These are phyloP conservation scores for Sympetrum striolatum DNA, from an alignment of 2,888 invertebrate species.

Conservation along the genomic window DNA sequence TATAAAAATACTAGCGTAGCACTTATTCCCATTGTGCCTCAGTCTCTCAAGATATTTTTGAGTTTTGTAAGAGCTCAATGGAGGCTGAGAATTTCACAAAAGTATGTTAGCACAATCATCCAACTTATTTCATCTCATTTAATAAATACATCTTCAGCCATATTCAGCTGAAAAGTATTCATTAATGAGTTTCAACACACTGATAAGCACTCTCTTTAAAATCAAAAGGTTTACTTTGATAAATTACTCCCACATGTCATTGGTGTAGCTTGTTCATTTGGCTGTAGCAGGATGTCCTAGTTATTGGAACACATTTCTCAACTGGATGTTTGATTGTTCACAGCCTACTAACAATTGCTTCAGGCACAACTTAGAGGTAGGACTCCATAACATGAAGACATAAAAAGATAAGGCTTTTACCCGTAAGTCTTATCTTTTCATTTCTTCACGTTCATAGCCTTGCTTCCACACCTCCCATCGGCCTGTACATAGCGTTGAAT, in stretches of 20 bases:
- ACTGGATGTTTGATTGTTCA: background rate
- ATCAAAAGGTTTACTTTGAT: background rate
- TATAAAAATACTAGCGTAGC: background rate
- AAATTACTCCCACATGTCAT: background rate
- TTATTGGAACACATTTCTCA: background rate
- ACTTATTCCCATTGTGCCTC: background rate
- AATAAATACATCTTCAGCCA: no score
- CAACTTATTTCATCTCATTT: background rate
- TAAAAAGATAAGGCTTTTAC: no score
- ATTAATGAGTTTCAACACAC: no score
- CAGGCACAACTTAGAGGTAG: no score
- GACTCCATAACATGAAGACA: no score
- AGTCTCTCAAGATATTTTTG: background rate
- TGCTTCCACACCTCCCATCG: slow-evolving; percentile 14
- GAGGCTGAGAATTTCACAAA: background rate
- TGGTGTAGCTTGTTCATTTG: background rate
- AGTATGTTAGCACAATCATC: background rate
- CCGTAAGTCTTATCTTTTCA: no score
- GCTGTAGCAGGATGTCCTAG: background rate
- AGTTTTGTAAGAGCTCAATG: background rate
- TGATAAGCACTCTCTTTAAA: no score
- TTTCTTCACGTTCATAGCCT: slow-evolving; percentile 36
- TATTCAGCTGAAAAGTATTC: no score
- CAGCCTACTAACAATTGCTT: no score
- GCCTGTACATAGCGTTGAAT: slow-evolving; percentile 65